phyloP scores from a whole-genome alignment of 2,888 invertebrate genomes.

The Lasioglossum villosulum region DNA sequence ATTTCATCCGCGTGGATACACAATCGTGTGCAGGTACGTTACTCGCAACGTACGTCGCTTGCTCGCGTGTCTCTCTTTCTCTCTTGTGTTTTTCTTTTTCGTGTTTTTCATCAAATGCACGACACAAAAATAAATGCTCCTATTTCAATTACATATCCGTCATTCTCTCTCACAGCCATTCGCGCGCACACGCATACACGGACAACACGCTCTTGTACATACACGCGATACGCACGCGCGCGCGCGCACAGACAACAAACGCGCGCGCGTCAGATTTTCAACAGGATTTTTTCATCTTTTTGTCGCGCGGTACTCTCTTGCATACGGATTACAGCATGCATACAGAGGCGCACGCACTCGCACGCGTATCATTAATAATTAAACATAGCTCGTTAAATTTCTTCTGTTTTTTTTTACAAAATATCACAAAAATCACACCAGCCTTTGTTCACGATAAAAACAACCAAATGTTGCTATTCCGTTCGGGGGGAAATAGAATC shows the following conservation, averaged over 20 bases:
- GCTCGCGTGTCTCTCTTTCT: slow-evolving; percentile 70
- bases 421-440: slow-evolving; percentile 84
- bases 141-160: slow-evolving; percentile 75
- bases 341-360: slow-evolving; percentile 37
- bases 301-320: not conserved
- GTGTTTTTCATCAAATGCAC: slow-evolving; percentile 82
- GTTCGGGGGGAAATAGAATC: slow-evolving; percentile 41
- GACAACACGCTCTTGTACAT: slow-evolving; percentile 11
- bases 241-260: slow-evolving; percentile 1
- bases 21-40: slow-evolving; percentile 6
- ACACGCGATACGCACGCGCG: not conserved
- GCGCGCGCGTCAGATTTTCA: not conserved
- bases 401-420: slow-evolving; percentile 78
- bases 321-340: not conserved
- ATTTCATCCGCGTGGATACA: not conserved
- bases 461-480: slow-evolving; percentile 71
- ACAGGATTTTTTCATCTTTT: not conserved
- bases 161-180: slow-evolving; percentile 33
- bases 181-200: slow-evolving; percentile 5
- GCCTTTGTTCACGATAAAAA: slow-evolving; percentile 81
- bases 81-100: slow-evolving; percentile 53
- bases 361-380: slow-evolving; percentile 59
- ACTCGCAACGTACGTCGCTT: slow-evolving; percentile 66
- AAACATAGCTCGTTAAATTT: slow-evolving; percentile 65
- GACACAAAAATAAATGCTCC: slow-evolving; percentile 85